Conservation (phyloP, 2,888 invertebrate genomes). For the Drosophila leonis region DNA sequence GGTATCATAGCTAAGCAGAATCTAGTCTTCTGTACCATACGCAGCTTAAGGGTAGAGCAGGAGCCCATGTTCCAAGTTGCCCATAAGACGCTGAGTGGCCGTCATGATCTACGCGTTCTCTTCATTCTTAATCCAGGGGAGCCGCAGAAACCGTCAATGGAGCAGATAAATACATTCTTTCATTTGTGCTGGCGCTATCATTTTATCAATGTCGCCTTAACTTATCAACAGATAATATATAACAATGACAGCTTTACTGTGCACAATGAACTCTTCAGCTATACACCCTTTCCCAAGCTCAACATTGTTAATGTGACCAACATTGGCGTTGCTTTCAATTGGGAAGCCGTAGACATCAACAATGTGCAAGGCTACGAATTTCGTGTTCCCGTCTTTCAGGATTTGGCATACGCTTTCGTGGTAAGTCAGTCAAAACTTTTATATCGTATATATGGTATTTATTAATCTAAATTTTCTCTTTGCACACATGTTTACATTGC, state of each 20-base stretch:
- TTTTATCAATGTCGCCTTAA: slow-evolving; percentile 50
- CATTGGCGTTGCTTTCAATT: slow-evolving; percentile 20
- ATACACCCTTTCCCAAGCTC: slow-evolving; percentile 57
- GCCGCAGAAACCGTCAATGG: neutral
- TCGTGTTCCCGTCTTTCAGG: slow-evolving; percentile 48
- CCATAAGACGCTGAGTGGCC: slow-evolving; percentile 22
- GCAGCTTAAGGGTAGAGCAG: slow-evolving; percentile 3
- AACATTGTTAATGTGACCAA: slow-evolving; percentile 36
- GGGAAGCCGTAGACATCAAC: slow-evolving; percentile 20
- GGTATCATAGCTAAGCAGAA: slow-evolving; percentile 1
- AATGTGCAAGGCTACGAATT: slow-evolving; percentile 52
- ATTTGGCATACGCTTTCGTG: slow-evolving; percentile 31
- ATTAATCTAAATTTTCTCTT: neutral
- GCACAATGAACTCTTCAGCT: slow-evolving; percentile 39
- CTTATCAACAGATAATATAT: slow-evolving; percentile 5
- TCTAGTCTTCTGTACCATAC: slow-evolving; percentile 38
- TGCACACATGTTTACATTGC: neutral
- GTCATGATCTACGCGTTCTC: slow-evolving; percentile 39
- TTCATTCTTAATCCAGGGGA: slow-evolving; percentile 1
- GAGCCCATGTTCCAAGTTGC: slow-evolving; percentile 46
- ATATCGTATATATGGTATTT: neutral
- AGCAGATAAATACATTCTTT: slow-evolving; percentile 34
- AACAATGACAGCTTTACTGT: neutral
- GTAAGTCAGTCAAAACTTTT: slow-evolving; percentile 24
- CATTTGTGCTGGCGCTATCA: slow-evolving; percentile 57